Evolutionary conservation across 2,113 vertebrate species (phyloP).

Genomic region (Eurypyga helias): DNA sequence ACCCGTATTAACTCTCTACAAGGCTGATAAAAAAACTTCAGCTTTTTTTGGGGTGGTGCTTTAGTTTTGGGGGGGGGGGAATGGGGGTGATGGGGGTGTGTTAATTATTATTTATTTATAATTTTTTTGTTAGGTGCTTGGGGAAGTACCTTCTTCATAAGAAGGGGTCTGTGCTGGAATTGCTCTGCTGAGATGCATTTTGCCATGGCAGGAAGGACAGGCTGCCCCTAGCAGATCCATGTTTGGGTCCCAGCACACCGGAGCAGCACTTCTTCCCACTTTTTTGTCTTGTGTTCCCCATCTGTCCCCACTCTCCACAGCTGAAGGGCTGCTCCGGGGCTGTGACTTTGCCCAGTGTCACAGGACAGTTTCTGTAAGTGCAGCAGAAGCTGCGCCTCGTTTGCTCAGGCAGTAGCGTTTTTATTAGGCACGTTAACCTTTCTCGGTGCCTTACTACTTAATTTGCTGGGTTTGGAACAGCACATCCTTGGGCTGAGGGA

Average conservation of each 20-base stretch:
- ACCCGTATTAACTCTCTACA: neutral
- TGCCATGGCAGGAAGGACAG: neutral
- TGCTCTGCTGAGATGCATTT: fast-evolving
- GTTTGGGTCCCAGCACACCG: neutral
- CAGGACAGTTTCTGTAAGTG: neutral
- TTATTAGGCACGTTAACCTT: neutral
- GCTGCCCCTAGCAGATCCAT: neutral
- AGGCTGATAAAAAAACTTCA: neutral
- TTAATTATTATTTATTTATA: neutral
- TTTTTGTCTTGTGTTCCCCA: neutral
- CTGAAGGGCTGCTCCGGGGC: neutral
- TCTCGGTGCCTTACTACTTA: neutral
- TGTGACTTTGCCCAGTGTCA: neutral
- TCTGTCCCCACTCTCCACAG: neutral
- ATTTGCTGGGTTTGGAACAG: neutral
- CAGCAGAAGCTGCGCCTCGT: neutral
- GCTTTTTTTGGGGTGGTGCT: neutral
- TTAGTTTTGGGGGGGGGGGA: no score
- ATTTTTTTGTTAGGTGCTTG: neutral
- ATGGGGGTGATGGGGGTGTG: no score
- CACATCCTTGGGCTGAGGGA: neutral
- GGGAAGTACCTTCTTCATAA: neutral
- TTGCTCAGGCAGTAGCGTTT: neutral
- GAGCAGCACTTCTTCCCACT: neutral
- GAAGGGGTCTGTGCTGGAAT: neutral